phyloP scores from a whole-genome alignment of 64 coral and sea anemone genomes.

The Montipora efflorescens region DNA sequence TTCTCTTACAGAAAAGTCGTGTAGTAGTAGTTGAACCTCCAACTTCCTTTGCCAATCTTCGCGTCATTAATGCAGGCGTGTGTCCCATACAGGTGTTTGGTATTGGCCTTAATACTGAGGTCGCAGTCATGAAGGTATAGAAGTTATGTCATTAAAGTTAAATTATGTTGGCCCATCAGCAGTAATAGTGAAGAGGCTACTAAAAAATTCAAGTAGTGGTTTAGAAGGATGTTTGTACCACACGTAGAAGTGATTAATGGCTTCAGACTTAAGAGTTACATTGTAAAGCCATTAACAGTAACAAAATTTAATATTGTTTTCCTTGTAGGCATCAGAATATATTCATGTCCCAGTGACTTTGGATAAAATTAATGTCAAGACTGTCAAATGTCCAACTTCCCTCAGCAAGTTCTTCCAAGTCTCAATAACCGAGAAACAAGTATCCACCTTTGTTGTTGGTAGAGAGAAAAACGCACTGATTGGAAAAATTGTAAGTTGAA shows the following conservation, averaged over 20 bases:
- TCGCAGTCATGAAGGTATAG: conserved; percentile 47
- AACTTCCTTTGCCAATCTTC: conserved; percentile 73
- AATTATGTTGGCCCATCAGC: too few species aligned
- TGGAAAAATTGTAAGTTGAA: conserved; percentile 42
- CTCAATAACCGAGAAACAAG: conserved; percentile 58
- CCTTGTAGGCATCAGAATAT: conserved; percentile 54
- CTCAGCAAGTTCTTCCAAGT: conserved; percentile 42
- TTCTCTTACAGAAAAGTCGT: conserved; percentile 62
- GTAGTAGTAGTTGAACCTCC: conserved; percentile 75
- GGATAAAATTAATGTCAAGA: conserved; percentile 38
- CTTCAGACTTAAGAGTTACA: neutral
- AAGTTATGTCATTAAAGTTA: neutral
- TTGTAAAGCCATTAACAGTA: neutral
- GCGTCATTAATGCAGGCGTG: conserved; percentile 79
- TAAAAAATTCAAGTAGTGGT: too few species aligned
- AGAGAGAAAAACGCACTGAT: conserved; percentile 56
- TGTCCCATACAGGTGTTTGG: conserved; percentile 75
- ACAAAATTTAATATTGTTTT: neutral
- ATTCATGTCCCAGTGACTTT: conserved; percentile 53
- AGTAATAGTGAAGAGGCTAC: too few species aligned
- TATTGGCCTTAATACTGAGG: conserved; percentile 56
- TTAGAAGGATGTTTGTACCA: too few species aligned
- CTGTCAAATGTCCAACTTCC: conserved; percentile 21
- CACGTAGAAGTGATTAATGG: neutral
- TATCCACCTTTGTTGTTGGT: conserved; percentile 60